phyloP scores from a whole-genome alignment of 2,797 vertebrate genomes.

The Astyanax mexicanus region DNA sequence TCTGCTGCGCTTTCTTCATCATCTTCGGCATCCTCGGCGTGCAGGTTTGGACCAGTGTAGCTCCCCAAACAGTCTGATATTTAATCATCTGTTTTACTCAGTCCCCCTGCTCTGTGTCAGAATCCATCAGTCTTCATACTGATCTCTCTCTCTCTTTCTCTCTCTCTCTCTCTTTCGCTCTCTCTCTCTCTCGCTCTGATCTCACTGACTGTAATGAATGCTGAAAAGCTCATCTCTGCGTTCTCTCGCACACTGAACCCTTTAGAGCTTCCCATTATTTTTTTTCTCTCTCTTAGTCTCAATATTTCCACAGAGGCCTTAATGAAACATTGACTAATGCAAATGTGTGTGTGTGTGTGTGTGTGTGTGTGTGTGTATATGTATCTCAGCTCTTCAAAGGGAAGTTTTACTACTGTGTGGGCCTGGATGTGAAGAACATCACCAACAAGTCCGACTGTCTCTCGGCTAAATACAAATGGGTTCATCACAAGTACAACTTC shows the following conservation, averaged over 20 bases:
- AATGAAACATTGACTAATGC: constrained; percentile 29
- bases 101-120: constrained; percentile 25
- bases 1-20: constrained; percentile 92
- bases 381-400: constrained; percentile 93
- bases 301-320: constrained; percentile 15
- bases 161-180: constrained; percentile 52
- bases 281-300: constrained; percentile 28
- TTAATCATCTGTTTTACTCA: constrained; percentile 25
- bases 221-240: background rate
- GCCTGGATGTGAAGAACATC: constrained; percentile 92
- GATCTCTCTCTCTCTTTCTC: background rate
- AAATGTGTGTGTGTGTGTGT: constrained; percentile 33
- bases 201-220: background rate
- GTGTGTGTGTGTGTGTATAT: constrained; percentile 27
- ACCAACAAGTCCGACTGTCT: constrained; percentile 94
- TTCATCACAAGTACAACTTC: constrained; percentile 98
- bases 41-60: constrained; percentile 72
- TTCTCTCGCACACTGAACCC: constrained; percentile 19
- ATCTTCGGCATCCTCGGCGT: constrained; percentile 91
- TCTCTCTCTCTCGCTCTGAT: constrained; percentile 28
- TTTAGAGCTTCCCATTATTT: constrained; percentile 20
- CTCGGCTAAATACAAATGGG: constrained; percentile 91
- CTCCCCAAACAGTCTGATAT: background rate
- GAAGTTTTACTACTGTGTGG: constrained; percentile 96
- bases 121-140: constrained; percentile 10